Base-by-base conservation (phyloP, 2,797 vertebrate genomes). In the Helarctos malayanus region DNA sequence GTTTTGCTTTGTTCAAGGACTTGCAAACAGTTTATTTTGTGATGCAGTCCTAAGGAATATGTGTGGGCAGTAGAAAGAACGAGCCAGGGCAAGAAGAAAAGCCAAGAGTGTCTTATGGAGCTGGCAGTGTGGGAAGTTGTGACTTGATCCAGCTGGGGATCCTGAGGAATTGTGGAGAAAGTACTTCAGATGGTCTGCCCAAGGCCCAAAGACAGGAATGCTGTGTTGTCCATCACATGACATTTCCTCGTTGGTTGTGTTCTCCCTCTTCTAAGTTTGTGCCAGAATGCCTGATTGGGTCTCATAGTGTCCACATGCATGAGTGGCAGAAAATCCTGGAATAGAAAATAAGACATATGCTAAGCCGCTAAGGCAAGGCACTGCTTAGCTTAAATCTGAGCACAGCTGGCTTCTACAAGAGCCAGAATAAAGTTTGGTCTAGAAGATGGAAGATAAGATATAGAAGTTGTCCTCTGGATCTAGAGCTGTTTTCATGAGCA, bases 401-500 rank as follows among this genome's bases (percentile, higher is more conserved):
- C 41, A 57, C 16, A 71, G 9, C 59, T 59, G 12, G 25, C 27
- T 76, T 45, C 69, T 11, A 5, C 13, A 87, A 38, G 13, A 27
- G 13, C 2, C 13, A 5, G 56, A 21, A 19, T 54, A 41, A 47
- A 68, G 2, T 32, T 32, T 52, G 7, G 1, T 16, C 47, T 68
- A 49, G 49, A 65, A 12, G 19, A 73, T 41, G 3, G 8, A 14
- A 54, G 4, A 2, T 29, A 14, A 8, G 12, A 7, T 9, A 23
- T 29, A 2, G 8, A 54, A 27, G 1, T 83, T 21, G 6, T 38
- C n/a, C 15, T 1, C 1, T 4, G 47, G 4, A 25, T 78, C 23
- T 5, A 35, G 15, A 27, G 0, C 41, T 15, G 0, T 0, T 14
- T 63, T 69, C 13, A 6, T 11, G 32, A 7, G 2, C 3, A 5